Evolutionary conservation across 1,140 invertebrate genomes (phyloP).

Genomic region (Marisa cornuarietis): DNA sequence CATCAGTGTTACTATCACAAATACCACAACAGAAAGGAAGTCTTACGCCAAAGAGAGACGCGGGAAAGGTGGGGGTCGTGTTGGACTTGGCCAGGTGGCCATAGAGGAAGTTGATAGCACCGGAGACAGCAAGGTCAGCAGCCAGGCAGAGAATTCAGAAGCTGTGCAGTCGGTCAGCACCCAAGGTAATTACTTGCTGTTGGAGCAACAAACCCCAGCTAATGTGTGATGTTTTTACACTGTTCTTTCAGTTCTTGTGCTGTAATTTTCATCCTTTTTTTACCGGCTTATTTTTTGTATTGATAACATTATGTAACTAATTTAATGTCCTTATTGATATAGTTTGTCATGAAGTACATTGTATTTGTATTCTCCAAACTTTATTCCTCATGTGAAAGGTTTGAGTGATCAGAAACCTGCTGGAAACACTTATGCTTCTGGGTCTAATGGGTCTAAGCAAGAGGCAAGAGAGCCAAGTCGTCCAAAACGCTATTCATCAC

Average conservation of each 20-base stretch:
- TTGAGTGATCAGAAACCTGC: conserved; percentile 8
- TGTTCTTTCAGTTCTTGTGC: too few relatives aligned
- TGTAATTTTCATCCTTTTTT: too few relatives aligned
- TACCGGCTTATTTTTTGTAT: too few relatives aligned
- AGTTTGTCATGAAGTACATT: too few relatives aligned
- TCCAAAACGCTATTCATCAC: conserved; percentile 81
- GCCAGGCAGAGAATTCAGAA: neutral
- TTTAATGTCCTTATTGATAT: too few relatives aligned
- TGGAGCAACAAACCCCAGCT: too few relatives aligned
- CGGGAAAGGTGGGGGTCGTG: conserved; percentile 21
- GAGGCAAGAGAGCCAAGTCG: conserved; percentile 58
- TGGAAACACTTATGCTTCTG: neutral
- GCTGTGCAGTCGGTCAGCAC: neutral
- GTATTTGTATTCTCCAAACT: too few relatives aligned
- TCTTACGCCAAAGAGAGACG: conserved; percentile 39
- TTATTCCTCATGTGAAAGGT: neutral
- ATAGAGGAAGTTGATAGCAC: neutral
- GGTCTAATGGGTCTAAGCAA: conserved; percentile 19
- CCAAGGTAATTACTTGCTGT: neutral
- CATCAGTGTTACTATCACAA: conserved; percentile 43
- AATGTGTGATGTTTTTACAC: too few relatives aligned
- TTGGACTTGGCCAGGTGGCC: neutral
- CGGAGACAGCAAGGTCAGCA: neutral
- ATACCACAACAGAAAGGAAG: conserved; percentile 42
- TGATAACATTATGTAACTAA: too few relatives aligned